Evolutionary conservation across 2,888 invertebrate species (phyloP).

Genomic region (Drosophila meridionalis): DNA sequence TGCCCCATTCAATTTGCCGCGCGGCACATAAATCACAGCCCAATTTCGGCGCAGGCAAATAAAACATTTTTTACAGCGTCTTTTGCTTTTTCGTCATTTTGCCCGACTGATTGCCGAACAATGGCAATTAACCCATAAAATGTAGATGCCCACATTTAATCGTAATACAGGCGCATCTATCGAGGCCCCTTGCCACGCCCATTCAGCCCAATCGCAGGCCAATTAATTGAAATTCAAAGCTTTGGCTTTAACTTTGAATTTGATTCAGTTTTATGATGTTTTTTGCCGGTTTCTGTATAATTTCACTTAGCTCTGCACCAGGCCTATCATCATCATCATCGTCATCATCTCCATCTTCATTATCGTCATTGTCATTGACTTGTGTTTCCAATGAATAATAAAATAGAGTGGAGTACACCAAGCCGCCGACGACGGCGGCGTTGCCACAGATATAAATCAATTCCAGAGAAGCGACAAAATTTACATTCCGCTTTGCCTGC

Average conservation of each 20-base stretch:
- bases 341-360: constrained; percentile 14
- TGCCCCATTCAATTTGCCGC: constrained; percentile 51
- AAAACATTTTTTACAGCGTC: constrained; percentile 57
- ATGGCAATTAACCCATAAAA: constrained; percentile 79
- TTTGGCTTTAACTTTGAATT: constrained; percentile 55
- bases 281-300: constrained; percentile 69
- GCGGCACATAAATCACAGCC: constrained; percentile 60
- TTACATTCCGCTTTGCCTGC: constrained; percentile 71
- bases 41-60: constrained; percentile 48
- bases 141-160: constrained; percentile 71
- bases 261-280: constrained; percentile 67
- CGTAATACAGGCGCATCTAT: constrained; percentile 16
- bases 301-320: constrained; percentile 50
- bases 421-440: constrained; percentile 27
- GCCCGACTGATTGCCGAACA: constrained; percentile 66
- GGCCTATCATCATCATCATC: constrained; percentile 22
- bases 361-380: constrained; percentile 49
- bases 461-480: constrained; percentile 78
- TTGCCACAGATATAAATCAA: constrained; percentile 75
- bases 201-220: constrained; percentile 38
- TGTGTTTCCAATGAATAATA: constrained; percentile 78
- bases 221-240: constrained; percentile 78
- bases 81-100: constrained; percentile 29
- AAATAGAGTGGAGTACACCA: constrained; percentile 71
- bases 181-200: neutral